Conservation (phyloP, 2,113 vertebrate species). For the Illadopsis cleaveri region DNA sequence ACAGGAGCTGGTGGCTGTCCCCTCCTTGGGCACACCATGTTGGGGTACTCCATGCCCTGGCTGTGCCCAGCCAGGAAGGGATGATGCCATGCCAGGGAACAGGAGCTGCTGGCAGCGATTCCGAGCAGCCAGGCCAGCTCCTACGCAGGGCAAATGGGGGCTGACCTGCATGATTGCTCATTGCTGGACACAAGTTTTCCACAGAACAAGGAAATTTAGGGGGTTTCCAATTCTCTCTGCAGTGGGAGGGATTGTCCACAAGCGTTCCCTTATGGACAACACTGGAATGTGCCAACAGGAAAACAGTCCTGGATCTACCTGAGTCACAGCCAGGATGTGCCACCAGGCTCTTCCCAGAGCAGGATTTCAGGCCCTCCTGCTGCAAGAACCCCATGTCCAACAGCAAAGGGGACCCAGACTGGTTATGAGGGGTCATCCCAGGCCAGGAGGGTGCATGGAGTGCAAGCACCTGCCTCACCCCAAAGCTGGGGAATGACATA, state of each 20-base stretch:
- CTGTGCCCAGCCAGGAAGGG: background rate
- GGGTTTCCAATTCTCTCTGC: slow-evolving; percentile 1
- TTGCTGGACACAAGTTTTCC: background rate
- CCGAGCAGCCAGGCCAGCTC: background rate
- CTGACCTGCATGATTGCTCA: background rate
- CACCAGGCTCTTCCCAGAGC: background rate
- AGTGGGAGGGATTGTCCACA: too few relatives aligned
- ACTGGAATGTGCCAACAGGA: background rate
- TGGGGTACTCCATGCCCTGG: background rate
- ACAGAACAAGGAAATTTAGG: slow-evolving; percentile 16
- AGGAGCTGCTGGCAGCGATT: background rate
- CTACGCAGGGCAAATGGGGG: background rate
- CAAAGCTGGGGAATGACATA: background rate
- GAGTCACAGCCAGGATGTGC: background rate
- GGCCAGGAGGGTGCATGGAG: background rate
- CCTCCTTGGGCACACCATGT: background rate
- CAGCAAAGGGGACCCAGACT: background rate
- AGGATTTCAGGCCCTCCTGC: background rate
- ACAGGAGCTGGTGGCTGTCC: background rate
- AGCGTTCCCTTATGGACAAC: rapidly evolving
- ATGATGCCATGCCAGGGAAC: background rate
- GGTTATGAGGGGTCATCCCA: background rate
- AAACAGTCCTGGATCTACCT: background rate
- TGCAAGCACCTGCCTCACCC: background rate
- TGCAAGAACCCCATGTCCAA: rapidly evolving